Evolutionary conservation across 2,888 invertebrate species (phyloP), one percentile per base, ranked within the genome.

Genomic region (Microplitis deprimator): DNA sequence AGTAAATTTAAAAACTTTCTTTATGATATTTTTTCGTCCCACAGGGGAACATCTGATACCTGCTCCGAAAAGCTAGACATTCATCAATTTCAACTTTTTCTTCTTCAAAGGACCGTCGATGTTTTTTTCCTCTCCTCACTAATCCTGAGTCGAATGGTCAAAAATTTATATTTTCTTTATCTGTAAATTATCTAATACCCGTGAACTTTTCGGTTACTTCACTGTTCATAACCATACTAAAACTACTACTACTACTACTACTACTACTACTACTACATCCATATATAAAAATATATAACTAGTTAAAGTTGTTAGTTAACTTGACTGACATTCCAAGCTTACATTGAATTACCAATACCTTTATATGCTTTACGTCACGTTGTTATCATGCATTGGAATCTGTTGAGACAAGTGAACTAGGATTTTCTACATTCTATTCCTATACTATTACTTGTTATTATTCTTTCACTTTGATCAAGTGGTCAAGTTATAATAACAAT

Each of bases 341-440:
- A 85, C 88, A 83, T 87, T 88, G 86, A 88, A 87, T 87, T 84
- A 82, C 82, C 38, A 71, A 80, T 83, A 82, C 80, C 83, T 80
- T 82, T 81, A 61, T 68, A 50, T 50, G 6, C 10, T 13, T 13
- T 13, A 5, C 50, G 68, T 41, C 60, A 59, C 65, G 29, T 75
- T n/a, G 50, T 50, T 41, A 76, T 67, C 65, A 10, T 59, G 29
- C 59, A 68, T 68, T 70, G 59, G 40, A 68, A 74, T 76, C 73
- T 74, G 60, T 71, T n/a, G 6, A 40, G 20, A 68, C 73, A 39
- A 50, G 50, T 50, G 50, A 50, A 50, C 13, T 40, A 59, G 65
- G 41, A 13, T 65, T 61, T 67, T 67, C 17, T 61, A 29, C 61
- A 39, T 38, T 13, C 61, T 29, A 38, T n/a, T 38, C 59, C 29